A percentile compares a stretch with the other conserved stretches of the same genome.
phyloP scores from a whole-genome alignment of 2,113 vertebrate species.

The Ciconia boyciana region DNA sequence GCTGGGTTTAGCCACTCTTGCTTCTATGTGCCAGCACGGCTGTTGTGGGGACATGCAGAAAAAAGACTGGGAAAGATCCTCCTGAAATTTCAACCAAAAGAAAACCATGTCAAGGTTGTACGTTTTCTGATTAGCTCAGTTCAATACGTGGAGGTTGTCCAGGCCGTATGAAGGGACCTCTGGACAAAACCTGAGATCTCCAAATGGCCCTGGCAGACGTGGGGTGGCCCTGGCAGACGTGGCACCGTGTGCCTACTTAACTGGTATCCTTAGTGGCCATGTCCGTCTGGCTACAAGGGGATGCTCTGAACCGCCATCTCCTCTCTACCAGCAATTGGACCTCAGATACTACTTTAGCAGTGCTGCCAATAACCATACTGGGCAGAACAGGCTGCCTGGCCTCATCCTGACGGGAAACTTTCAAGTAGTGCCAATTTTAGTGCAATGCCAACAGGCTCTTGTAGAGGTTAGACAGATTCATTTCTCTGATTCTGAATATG shows the following conservation, averaged over 20 bases:
- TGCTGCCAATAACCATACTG: not conserved
- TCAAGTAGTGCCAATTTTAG: not conserved
- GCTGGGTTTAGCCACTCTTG: not conserved
- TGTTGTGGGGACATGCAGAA: no score
- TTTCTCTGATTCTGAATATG: not conserved
- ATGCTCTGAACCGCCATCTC: not conserved
- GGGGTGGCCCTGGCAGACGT: not conserved
- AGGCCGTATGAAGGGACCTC: not conserved
- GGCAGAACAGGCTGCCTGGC: not conserved
- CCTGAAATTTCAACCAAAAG: not conserved
- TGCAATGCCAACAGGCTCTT: not conserved
- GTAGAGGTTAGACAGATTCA: not conserved
- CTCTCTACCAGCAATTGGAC: not conserved
- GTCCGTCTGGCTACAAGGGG: not conserved
- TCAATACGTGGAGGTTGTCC: not conserved
- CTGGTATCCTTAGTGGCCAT: not conserved
- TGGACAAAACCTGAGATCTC: not conserved
- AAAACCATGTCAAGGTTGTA: rapidly evolving
- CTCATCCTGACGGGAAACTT: not conserved
- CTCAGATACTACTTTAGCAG: not conserved
- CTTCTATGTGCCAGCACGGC: not conserved
- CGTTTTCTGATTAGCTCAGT: not conserved
- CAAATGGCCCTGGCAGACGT: not conserved
- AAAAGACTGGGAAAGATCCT: not conserved
- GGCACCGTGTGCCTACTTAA: not conserved